Evolutionary conservation across 2,797 vertebrate genomes (phyloP).

Genomic region (Sparus aurata): DNA sequence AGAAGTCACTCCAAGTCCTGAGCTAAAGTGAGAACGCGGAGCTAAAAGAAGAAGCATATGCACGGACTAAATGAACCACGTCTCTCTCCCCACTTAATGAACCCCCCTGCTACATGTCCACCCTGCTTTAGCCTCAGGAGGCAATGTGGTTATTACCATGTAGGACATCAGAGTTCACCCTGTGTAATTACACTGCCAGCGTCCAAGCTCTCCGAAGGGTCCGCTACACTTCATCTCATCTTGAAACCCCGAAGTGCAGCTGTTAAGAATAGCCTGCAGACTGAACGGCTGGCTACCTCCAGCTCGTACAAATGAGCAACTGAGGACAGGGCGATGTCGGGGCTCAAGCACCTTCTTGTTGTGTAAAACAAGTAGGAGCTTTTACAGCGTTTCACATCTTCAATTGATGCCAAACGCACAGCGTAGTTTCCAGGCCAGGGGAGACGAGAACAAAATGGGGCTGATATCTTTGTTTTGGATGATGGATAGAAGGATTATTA

Average conservation of each 20-base stretch:
- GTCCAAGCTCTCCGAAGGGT: constrained; percentile 61
- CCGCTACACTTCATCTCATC: constrained; percentile 67
- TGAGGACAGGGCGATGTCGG: constrained; percentile 13
- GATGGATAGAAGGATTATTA: constrained; percentile 31
- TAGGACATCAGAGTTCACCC: constrained; percentile 66
- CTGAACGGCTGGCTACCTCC: constrained; percentile 37
- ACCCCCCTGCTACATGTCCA: constrained; percentile 45
- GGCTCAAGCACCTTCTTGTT: constrained; percentile 21
- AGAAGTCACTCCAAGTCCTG: constrained; percentile 11
- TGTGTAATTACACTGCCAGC: constrained; percentile 72
- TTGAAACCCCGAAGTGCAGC: constrained; percentile 63
- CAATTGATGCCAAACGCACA: background rate
- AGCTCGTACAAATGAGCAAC: constrained; percentile 27
- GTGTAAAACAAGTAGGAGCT: background rate
- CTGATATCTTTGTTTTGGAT: constrained; percentile 13
- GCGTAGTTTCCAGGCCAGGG: constrained; percentile 17
- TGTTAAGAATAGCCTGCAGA: constrained; percentile 66
- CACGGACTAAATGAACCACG: constrained; percentile 37
- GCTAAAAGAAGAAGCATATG: constrained; percentile 20
- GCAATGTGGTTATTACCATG: constrained; percentile 66
- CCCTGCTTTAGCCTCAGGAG: constrained; percentile 59
- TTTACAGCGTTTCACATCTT: background rate
- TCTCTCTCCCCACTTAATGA: constrained; percentile 58
- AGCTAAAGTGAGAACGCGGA: constrained; percentile 21
- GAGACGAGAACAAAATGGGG: background rate